Base-by-base conservation (phyloP, 2,797 vertebrate genomes). In the Heteromormyrus szaboi region DNA sequence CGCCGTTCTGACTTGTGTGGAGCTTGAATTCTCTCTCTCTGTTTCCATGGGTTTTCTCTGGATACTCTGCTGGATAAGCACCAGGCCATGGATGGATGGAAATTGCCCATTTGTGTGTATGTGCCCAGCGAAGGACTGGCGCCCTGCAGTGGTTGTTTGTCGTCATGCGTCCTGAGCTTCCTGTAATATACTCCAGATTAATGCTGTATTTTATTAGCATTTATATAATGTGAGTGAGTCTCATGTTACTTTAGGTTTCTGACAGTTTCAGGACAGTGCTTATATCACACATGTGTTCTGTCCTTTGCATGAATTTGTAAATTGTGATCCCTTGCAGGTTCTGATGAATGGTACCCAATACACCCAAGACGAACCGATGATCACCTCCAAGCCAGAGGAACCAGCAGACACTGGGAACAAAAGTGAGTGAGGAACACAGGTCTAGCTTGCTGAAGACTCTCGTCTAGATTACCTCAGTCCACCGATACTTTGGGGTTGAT, bases 331-430 rank as follows among this genome's bases (percentile, higher is more conserved):
- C 84, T 22, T 59, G 81, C 76, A 91, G 90, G 88, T 89, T 53
- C 87, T 91, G 54, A 89, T 91, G 88, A 87, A 89, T 51, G 83
- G 88, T n/a, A 33, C 83, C 17, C 83, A 33, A n/a, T 46, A 59
- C 4, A 22, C n/a, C 84, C 90, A 88, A 44, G 81, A 89, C 1
- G 89, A 91, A 68, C 88, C 87, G 19, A 91, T 91, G 89, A 87
- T 79, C n/a, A 89, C 85, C 14, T 89, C 88, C 53, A 89, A 83
- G 65, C 46, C 86, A 22, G 88, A 90, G 46, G 22, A 46, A 68
- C 19, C 88, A 19, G 37, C 41, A 48, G 17, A 53, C 54, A 87
- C 41, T 19, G 19, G 72, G 46, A 50, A 85, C 29, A 65, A 88
- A 84, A 88, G 89, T 91, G 25, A 72, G 88, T 85, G 8, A 65